phyloP scores from a whole-genome alignment of 2,888 invertebrate species.

The Napeogenes inachia region DNA sequence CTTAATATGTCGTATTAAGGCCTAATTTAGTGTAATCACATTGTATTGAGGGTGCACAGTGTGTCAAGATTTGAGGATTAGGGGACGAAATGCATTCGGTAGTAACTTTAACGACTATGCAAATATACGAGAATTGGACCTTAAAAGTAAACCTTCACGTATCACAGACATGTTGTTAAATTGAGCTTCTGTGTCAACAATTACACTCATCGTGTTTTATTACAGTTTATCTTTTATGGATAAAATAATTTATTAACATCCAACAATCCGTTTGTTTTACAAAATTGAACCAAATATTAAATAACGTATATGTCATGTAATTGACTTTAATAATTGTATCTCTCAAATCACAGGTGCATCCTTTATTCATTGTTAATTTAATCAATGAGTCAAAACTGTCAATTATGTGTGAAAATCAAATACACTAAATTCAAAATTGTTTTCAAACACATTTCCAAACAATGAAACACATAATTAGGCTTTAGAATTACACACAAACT shows the following conservation, averaged over 20 bases:
- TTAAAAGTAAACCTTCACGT: constrained; percentile 62
- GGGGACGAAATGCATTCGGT: constrained; percentile 66
- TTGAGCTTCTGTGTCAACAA: constrained; percentile 39
- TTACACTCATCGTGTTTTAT: constrained; percentile 19
- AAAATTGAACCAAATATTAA: too few relatives aligned
- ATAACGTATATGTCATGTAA: too few relatives aligned
- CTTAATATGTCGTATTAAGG: constrained; percentile 11
- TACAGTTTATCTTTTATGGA: constrained; percentile 3
- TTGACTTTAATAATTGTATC: too few relatives aligned
- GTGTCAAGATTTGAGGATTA: constrained; percentile 58
- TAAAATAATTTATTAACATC: neutral
- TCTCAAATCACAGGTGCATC: neutral
- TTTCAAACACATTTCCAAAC: constrained; percentile 42
- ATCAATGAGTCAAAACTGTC: constrained; percentile 14
- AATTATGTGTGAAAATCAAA: constrained; percentile 19
- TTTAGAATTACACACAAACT: constrained; percentile 43
- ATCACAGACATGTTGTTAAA: constrained; percentile 50
- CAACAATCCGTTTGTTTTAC: neutral
- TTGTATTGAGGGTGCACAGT: constrained; percentile 38
- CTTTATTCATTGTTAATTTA: neutral
- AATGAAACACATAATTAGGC: constrained; percentile 46
- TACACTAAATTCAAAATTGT: constrained; percentile 23
- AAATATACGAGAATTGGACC: constrained; percentile 63
- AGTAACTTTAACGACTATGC: constrained; percentile 75
- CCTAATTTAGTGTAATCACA: constrained; percentile 11